These are phyloP conservation scores for Hipparchia semele DNA, from an alignment of 2,888 invertebrate species.

Conservation along the genomic window DNA sequence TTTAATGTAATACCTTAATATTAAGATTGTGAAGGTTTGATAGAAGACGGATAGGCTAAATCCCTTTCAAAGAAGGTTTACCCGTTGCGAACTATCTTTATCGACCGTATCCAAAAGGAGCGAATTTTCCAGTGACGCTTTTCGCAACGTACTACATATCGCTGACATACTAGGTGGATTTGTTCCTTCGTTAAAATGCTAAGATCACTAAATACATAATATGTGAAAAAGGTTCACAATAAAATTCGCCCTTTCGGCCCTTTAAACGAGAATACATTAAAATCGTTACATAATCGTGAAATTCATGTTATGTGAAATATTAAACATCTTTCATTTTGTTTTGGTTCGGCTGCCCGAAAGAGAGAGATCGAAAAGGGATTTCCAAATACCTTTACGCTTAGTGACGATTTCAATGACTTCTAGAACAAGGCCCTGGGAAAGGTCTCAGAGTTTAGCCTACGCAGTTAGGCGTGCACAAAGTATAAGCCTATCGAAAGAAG, in stretches of 20 bases:
- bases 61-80: conserved; percentile 51
- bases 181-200: too few relatives aligned
- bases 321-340: background rate
- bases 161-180: too few relatives aligned
- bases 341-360: background rate
- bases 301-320: background rate
- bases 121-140: background rate
- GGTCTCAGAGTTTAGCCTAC: conserved; percentile 41
- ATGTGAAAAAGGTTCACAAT: background rate
- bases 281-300: background rate
- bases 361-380: background rate
- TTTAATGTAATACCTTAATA: conserved; percentile 57
- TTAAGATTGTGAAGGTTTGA: conserved; percentile 59
- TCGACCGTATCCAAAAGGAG: background rate
- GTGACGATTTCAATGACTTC: conserved; percentile 2
- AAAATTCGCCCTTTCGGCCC: background rate
- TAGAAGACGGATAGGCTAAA: conserved; percentile 59
- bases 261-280: background rate
- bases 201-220: too few relatives aligned
- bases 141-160: too few relatives aligned
- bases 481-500: conserved; percentile 64
- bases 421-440: background rate
- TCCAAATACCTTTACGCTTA: background rate
- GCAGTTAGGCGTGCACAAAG: conserved; percentile 70
- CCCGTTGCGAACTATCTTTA: conserved; percentile 50